Evolutionary conservation across 2,888 invertebrate species (phyloP).

Genomic region (Eristalis tenax): DNA sequence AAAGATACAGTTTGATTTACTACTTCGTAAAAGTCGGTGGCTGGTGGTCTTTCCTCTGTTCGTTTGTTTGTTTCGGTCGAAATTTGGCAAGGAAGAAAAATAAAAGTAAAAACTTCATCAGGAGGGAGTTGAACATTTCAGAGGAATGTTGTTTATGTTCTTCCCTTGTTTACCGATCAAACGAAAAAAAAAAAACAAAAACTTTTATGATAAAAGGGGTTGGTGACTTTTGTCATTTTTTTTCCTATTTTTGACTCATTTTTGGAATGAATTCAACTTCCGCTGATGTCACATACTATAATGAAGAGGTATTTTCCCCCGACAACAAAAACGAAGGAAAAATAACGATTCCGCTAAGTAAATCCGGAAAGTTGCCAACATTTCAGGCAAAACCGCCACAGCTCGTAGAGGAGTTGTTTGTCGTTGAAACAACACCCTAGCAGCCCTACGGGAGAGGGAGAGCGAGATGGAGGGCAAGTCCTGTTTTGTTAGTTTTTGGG

Average conservation of each 20-base stretch:
- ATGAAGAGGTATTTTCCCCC: conserved; percentile 1
- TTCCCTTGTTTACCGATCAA: conserved; percentile 2
- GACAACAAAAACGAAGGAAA: not conserved
- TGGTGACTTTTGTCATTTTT: not conserved
- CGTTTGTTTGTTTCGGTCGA: not conserved
- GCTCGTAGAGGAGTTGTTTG: not conserved
- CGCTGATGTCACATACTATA: conserved; percentile 5
- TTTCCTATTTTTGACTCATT: not conserved
- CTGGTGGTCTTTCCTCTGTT: not conserved
- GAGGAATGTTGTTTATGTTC: conserved; percentile 2
- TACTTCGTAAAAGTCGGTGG: conserved; percentile 33
- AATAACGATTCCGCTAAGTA: conserved; percentile 29
- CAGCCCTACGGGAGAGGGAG: not conserved
- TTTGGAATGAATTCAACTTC: conserved; percentile 17
- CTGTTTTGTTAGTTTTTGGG: not conserved
- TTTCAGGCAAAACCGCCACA: conserved; percentile 18
- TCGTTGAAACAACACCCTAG: not conserved
- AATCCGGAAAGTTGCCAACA: conserved; percentile 48
- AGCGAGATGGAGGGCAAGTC: not conserved
- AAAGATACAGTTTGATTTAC: conserved; percentile 54
- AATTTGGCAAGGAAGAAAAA: not conserved
- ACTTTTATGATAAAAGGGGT: not conserved
- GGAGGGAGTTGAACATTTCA: not conserved
- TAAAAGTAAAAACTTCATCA: conserved; percentile 3
- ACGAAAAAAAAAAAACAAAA: not conserved